Conservation (phyloP, 2,113 vertebrate species). For the Eptesicus fuscus region DNA sequence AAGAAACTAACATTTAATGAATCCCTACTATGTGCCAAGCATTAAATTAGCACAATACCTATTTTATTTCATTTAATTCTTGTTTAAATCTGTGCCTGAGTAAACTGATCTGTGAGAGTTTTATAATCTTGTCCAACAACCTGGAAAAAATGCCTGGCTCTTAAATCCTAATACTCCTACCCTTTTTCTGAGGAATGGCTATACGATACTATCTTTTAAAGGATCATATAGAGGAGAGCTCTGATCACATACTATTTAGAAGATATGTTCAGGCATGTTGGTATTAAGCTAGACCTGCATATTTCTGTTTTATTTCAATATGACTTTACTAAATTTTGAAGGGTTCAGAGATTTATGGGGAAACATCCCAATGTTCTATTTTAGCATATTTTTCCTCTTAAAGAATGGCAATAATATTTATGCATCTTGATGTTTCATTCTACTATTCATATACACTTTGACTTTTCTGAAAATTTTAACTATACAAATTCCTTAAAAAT, state of each 20-base stretch:
- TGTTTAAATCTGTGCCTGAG: neutral
- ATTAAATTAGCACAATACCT: neutral
- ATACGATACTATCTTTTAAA: neutral
- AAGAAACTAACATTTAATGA: neutral
- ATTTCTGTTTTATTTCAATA: neutral
- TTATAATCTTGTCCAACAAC: neutral
- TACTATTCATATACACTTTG: neutral
- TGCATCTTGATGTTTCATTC: neutral
- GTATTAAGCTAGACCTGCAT: neutral
- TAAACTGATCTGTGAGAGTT: neutral
- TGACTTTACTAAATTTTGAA: neutral
- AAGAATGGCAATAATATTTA: neutral
- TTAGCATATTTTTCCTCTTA: neutral
- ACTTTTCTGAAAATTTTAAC: slow-evolving; percentile 30
- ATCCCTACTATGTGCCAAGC: neutral
- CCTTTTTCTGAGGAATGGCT: neutral
- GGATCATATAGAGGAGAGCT: neutral
- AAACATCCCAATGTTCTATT: neutral
- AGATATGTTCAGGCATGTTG: neutral
- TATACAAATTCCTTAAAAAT: neutral
- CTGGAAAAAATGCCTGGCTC: neutral
- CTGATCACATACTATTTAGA: neutral
- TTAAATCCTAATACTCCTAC: neutral
- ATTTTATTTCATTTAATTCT: neutral
- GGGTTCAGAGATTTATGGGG: neutral